Evolutionary conservation across 1,140 invertebrate genomes (phyloP).

Genomic region (Trachymyrmex septentrionalis): DNA sequence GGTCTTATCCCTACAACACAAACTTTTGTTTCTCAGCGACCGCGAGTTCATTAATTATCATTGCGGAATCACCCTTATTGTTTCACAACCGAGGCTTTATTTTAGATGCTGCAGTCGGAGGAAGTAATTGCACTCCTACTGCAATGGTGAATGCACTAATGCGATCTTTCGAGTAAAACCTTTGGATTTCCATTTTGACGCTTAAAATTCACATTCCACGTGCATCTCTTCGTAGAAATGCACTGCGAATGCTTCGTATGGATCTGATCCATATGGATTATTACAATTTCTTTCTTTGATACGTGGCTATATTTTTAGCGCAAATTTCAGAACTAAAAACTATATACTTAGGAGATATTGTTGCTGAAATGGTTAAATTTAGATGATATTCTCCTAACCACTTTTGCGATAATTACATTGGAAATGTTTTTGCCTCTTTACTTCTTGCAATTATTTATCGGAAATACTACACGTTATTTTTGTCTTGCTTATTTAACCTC

Average conservation of each 20-base stretch:
- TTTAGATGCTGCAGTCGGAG: conserved; percentile 14
- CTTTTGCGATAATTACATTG: background rate
- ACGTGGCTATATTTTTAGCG: background rate
- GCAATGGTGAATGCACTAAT: conserved; percentile 50
- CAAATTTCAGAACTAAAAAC: background rate
- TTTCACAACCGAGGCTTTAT: conserved; percentile 64
- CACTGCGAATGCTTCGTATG: background rate
- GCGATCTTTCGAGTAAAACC: conserved; percentile 26
- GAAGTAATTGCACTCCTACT: conserved; percentile 57
- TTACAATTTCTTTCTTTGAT: background rate
- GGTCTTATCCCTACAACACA: background rate
- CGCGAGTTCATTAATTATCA: conserved; percentile 69
- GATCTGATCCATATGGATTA: too few relatives aligned
- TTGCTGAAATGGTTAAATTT: background rate
- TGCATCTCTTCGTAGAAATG: background rate
- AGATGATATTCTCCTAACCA: background rate
- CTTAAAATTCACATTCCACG: conserved; percentile 14
- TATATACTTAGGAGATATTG: background rate
- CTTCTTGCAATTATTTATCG: background rate
- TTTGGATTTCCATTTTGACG: conserved; percentile 10
- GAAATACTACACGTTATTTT: background rate
- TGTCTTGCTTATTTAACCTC: background rate
- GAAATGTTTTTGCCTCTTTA: background rate
- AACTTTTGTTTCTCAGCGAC: conserved; percentile 47
- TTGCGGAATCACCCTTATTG: conserved; percentile 65